Evolutionary conservation across 2,888 invertebrate genomes (phyloP).

Genomic region (Acleris sparsana): DNA sequence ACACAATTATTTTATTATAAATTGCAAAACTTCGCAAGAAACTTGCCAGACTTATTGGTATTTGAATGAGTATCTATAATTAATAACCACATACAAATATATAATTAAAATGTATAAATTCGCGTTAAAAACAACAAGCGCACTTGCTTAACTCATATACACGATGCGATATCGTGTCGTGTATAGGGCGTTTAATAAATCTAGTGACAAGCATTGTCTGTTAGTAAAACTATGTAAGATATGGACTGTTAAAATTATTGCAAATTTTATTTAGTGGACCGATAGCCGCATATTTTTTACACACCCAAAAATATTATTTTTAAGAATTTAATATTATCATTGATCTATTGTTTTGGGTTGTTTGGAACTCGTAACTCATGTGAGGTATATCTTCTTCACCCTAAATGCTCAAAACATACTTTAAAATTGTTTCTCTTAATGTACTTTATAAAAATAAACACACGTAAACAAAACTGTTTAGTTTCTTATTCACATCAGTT

Average conservation of each 20-base stretch:
- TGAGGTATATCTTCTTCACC: no score
- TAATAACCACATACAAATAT: constrained; percentile 1
- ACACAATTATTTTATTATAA: constrained; percentile 6
- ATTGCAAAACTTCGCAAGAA: constrained; percentile 3
- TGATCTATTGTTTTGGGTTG: background rate
- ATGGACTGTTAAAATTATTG: background rate
- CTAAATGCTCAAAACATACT: no score
- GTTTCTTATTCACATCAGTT: background rate
- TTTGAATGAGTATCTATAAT: constrained; percentile 8
- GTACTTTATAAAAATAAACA: no score
- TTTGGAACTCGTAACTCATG: no score
- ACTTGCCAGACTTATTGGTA: constrained; percentile 4
- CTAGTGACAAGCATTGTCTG: background rate
- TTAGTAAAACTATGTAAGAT: background rate
- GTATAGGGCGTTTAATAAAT: constrained; percentile 24
- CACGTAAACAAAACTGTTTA: no score
- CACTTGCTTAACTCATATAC: background rate
- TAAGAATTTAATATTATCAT: background rate
- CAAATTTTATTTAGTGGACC: background rate
- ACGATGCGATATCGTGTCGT: constrained; percentile 11
- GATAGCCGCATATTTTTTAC: no score
- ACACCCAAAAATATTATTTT: no score
- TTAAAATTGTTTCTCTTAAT: no score
- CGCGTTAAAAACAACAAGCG: constrained; percentile 25
- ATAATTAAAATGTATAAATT: constrained; percentile 24